Percentiles rank a stretch among this genome's conserved stretches.
These are phyloP conservation scores for Drosophila nigritarsus DNA, from an alignment of 2,888 invertebrate species.

Conservation along the genomic window DNA sequence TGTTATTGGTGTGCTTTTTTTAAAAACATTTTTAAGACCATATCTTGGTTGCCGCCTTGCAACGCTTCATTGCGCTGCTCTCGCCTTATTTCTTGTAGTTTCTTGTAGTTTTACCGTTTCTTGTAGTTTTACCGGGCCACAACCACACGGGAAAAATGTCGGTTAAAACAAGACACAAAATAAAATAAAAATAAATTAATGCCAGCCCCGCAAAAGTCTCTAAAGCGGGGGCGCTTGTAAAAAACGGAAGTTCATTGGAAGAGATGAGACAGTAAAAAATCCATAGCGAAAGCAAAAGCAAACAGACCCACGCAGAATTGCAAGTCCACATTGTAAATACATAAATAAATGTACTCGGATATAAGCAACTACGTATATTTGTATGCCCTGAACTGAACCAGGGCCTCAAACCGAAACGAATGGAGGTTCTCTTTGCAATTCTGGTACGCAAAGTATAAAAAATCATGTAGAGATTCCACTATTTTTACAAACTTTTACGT, in stretches of 20 bases:
- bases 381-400: not conserved
- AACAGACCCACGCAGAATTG: not conserved
- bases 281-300: not conserved
- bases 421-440: not conserved
- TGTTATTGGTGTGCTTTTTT: constrained; percentile 1
- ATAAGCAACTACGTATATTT: not conserved
- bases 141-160: constrained; percentile 25
- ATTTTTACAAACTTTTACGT: no score
- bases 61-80: constrained; percentile 70
- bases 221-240: constrained; percentile 64
- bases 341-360: not conserved
- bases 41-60: constrained; percentile 71
- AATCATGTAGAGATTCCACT: no score
- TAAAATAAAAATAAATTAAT: constrained; percentile 58
- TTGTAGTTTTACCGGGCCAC: constrained; percentile 29
- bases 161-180: constrained; percentile 51
- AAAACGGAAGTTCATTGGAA: constrained; percentile 72
- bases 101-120: constrained; percentile 1
- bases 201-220: constrained; percentile 25
- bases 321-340: not conserved
- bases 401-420: not conserved
- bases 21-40: constrained; percentile 27
- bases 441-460: no score
- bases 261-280: not conserved
- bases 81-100: constrained; percentile 21